A percentile compares a stretch with the other conserved stretches of the same genome.
Evolutionary conservation across 2,888 invertebrate genomes (phyloP).

Genomic region (Mystacides longicornis): DNA sequence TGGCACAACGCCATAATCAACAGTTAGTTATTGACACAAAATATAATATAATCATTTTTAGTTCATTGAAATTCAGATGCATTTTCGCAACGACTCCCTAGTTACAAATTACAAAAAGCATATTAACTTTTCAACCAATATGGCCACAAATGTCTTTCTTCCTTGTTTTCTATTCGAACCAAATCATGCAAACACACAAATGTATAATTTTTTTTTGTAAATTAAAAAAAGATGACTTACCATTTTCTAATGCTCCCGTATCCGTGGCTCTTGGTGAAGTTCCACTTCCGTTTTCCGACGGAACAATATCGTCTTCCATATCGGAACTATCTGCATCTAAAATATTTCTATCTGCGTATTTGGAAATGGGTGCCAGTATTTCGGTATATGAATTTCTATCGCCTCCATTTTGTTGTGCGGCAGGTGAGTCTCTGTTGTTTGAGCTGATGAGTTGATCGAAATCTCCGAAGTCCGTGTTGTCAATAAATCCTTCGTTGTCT

Average conservation of each 20-base stretch:
- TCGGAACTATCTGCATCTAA: slow-evolving; percentile 47
- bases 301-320: slow-evolving; percentile 36
- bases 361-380: slow-evolving; percentile 34
- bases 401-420: slow-evolving; percentile 27
- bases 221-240: too few species aligned
- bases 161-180: too few species aligned
- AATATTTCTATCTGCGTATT: slow-evolving; percentile 43
- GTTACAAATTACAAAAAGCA: too few species aligned
- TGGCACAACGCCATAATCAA: too few species aligned
- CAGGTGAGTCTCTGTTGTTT: slow-evolving; percentile 15
- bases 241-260: slow-evolving; percentile 23
- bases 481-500: slow-evolving; percentile 22
- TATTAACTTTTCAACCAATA: too few species aligned
- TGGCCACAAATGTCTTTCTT: too few species aligned
- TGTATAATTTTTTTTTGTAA: too few species aligned
- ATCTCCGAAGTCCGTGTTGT: slow-evolving; percentile 17
- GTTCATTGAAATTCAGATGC: too few species aligned
- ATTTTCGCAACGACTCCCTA: too few species aligned
- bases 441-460: slow-evolving; percentile 7
- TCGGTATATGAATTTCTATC: slow-evolving; percentile 49
- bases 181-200: too few species aligned
- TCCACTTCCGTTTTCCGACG: slow-evolving; percentile 37
- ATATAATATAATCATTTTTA: too few species aligned
- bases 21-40: too few species aligned
- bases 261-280: slow-evolving; percentile 25